These are phyloP conservation scores for Phoronis australis DNA, from an alignment of 2,888 invertebrate species.

Conservation along the genomic window DNA sequence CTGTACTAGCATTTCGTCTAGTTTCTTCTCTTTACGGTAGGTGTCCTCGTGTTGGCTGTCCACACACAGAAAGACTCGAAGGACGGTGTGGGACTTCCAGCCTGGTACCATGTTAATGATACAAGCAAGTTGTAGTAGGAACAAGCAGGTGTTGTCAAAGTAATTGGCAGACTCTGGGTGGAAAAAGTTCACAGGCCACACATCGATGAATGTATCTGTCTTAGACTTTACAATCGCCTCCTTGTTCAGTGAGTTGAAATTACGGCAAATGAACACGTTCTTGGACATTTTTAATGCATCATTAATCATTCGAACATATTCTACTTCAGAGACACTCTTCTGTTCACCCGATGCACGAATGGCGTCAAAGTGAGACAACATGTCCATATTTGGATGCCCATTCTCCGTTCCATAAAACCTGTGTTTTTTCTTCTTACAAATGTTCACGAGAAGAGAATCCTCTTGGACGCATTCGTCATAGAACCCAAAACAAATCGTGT, in stretches of 20 bases:
- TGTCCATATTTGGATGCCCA: constrained; percentile 12
- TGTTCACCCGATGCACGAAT: constrained; percentile 19
- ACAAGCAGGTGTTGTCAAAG: constrained; percentile 86
- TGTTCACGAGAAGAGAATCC: constrained; percentile 58
- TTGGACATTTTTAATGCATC: constrained; percentile 90
- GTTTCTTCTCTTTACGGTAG: constrained; percentile 45
- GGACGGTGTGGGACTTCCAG: constrained; percentile 65
- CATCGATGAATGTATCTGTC: constrained; percentile 77
- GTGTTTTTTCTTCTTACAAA: no score
- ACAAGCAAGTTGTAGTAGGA: constrained; percentile 94
- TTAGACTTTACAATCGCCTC: constrained; percentile 65
- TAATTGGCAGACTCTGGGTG: constrained; percentile 68
- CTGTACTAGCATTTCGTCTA: constrained; percentile 66
- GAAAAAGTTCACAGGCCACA: constrained; percentile 95
- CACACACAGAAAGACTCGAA: constrained; percentile 77
- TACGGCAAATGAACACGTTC: constrained; percentile 86
- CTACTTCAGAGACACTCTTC: constrained; percentile 51
- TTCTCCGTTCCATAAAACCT: constrained; percentile 26
- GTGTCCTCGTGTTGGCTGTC: constrained; percentile 34
- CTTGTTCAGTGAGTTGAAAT: constrained; percentile 83
- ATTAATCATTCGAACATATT: constrained; percentile 77
- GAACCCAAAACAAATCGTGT: constrained; percentile 88
- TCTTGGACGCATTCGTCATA: constrained; percentile 68
- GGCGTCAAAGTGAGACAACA: constrained; percentile 24
- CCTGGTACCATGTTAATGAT: constrained; percentile 76